phyloP scores from a whole-genome alignment of 2,888 invertebrate species.

The Thera britannica region DNA sequence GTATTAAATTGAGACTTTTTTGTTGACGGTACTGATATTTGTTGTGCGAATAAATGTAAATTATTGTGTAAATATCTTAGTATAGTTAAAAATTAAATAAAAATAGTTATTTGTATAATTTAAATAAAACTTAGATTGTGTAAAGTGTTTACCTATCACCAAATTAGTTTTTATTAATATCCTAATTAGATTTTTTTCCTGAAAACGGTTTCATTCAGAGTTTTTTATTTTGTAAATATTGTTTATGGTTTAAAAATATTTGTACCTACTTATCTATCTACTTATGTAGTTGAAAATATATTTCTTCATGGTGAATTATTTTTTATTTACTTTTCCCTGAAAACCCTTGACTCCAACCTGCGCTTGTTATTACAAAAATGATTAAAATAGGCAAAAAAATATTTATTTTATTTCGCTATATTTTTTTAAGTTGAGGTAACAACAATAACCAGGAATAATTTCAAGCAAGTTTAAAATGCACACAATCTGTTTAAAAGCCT shows the following conservation, averaged over 20 bases:
- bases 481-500: too few relatives aligned
- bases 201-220: conserved; percentile 49
- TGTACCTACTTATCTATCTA: conserved; percentile 60
- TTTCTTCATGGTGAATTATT: conserved; percentile 65
- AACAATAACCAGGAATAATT: too few relatives aligned
- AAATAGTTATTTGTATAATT: conserved; percentile 36
- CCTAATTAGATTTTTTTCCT: conserved; percentile 48
- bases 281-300: conserved; percentile 72
- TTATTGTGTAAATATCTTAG: conserved; percentile 60
- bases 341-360: neutral
- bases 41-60: conserved; percentile 50
- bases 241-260: conserved; percentile 61
- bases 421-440: too few relatives aligned
- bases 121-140: conserved; percentile 50
- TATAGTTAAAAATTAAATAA: conserved; percentile 31
- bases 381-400: too few relatives aligned
- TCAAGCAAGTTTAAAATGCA: too few relatives aligned
- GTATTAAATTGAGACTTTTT: conserved; percentile 6
- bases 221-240: conserved; percentile 63
- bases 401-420: neutral
- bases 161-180: conserved; percentile 50
- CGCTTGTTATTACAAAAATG: too few relatives aligned
- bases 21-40: conserved; percentile 40
- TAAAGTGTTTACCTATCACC: conserved; percentile 59
- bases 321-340: neutral